Percentiles rank a stretch among this genome's conserved stretches.
Evolutionary conservation across 2,888 invertebrate species (phyloP).

Genomic region (Rhyacophila evoluta): DNA sequence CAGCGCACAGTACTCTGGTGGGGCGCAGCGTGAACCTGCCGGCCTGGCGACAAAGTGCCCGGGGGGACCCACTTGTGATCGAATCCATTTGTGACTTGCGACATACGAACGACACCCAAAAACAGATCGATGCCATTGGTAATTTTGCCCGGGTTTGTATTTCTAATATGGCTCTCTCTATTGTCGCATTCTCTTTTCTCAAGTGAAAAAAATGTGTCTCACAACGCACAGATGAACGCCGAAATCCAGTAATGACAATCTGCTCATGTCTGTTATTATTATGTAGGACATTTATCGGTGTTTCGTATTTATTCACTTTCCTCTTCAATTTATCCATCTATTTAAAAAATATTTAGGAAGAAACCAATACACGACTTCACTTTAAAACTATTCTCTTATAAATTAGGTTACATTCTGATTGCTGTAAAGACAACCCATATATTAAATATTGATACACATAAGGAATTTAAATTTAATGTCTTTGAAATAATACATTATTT

Average conservation of each 20-base stretch:
- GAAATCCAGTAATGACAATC: constrained; percentile 13
- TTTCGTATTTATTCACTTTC: constrained; percentile 26
- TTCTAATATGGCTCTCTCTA: constrained; percentile 53
- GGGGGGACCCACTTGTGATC: constrained; percentile 56
- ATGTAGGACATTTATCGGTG: neutral
- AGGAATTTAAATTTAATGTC: neutral
- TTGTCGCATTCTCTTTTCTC: constrained; percentile 45
- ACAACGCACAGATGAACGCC: constrained; percentile 9
- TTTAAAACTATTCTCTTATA: neutral
- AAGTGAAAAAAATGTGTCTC: constrained; percentile 35
- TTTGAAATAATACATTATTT: neutral
- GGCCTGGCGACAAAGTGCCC: constrained; percentile 60
- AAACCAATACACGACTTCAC: neutral
- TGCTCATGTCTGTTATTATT: constrained; percentile 16
- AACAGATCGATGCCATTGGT: constrained; percentile 53
- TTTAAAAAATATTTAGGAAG: constrained; percentile 3
- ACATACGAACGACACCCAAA: constrained; percentile 50
- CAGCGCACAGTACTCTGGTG: constrained; percentile 55
- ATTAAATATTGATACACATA: neutral
- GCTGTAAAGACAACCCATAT: neutral
- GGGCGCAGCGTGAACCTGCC: constrained; percentile 67
- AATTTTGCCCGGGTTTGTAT: constrained; percentile 55
- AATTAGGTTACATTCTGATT: neutral
- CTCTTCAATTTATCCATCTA: constrained; percentile 22
- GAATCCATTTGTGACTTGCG: constrained; percentile 48